These are phyloP conservation scores for Cataglyphis hispanica DNA, from an alignment of 1,140 invertebrate species.

Conservation along the genomic window DNA sequence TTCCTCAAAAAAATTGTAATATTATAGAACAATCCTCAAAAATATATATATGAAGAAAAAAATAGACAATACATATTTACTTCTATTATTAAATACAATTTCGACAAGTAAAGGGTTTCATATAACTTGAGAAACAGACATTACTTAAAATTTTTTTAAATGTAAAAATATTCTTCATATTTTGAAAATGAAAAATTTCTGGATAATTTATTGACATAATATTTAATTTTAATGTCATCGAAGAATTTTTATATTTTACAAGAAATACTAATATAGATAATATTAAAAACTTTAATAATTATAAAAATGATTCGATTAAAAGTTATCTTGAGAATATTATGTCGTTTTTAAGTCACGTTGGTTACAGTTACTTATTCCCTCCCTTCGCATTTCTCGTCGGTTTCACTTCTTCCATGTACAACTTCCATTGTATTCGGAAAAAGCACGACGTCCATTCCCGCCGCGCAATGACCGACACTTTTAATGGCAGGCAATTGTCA, in stretches of 20 bases:
- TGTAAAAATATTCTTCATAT: neutral
- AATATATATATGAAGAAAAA: neutral
- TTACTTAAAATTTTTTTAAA: neutral
- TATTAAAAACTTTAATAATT: neutral
- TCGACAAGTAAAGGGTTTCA: neutral
- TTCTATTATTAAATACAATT: neutral
- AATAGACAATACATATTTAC: neutral
- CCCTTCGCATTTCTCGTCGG: neutral
- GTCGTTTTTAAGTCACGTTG: slow-evolving; percentile 34
- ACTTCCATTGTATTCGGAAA: slow-evolving; percentile 48
- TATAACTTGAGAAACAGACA: neutral
- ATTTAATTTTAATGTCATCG: neutral
- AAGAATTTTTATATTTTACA: neutral
- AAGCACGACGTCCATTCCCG: slow-evolving; percentile 38
- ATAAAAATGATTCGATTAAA: neutral
- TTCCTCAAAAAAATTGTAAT: neutral
- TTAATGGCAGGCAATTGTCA: slow-evolving; percentile 54
- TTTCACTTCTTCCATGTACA: slow-evolving; percentile 8
- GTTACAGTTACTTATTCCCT: neutral
- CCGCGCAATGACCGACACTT: slow-evolving; percentile 50
- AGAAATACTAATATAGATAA: too few relatives aligned
- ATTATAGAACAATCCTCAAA: neutral
- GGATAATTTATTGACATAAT: neutral
- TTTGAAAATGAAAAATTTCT: neutral
- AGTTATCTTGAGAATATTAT: neutral